A percentile compares a stretch with the other conserved stretches of the same genome.
phyloP scores from a whole-genome alignment of 2,113 vertebrate species.

The Solenodon paradoxus region DNA sequence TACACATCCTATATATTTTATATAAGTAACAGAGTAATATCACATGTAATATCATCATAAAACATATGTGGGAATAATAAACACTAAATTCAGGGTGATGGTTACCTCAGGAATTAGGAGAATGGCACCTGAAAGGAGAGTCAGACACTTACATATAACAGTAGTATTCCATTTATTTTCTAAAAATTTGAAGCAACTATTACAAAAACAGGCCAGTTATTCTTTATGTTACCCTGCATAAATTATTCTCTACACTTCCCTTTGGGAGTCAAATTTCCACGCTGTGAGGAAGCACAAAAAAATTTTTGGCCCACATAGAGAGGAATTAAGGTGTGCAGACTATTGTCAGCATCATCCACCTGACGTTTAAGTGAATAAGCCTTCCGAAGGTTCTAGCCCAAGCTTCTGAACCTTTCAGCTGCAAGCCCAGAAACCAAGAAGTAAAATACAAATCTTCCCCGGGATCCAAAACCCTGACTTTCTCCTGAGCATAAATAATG shows the following conservation, averaged over 20 bases:
- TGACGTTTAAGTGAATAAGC: neutral
- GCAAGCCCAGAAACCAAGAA: neutral
- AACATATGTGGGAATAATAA: neutral
- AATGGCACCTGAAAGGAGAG: neutral
- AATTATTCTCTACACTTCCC: neutral
- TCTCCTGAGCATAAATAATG: neutral
- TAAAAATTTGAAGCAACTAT: neutral
- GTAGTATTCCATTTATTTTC: neutral
- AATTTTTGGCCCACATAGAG: neutral
- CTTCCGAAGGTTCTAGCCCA: neutral
- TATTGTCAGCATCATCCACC: neutral
- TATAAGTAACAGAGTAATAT: too few relatives aligned
- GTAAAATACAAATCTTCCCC: neutral
- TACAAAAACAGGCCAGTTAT: neutral
- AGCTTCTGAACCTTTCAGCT: neutral
- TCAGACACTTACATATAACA: neutral
- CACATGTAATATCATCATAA: neutral
- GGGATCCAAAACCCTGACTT: neutral
- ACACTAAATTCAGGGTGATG: neutral
- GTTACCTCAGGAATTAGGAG: neutral
- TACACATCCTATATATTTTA: neutral
- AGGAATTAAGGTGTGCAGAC: neutral
- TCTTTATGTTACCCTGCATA: neutral
- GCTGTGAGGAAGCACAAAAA: constrained; percentile 7
- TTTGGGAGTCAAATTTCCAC: neutral